Conservation (phyloP, 2,888 invertebrate genomes). For the Sesia apiformis region DNA sequence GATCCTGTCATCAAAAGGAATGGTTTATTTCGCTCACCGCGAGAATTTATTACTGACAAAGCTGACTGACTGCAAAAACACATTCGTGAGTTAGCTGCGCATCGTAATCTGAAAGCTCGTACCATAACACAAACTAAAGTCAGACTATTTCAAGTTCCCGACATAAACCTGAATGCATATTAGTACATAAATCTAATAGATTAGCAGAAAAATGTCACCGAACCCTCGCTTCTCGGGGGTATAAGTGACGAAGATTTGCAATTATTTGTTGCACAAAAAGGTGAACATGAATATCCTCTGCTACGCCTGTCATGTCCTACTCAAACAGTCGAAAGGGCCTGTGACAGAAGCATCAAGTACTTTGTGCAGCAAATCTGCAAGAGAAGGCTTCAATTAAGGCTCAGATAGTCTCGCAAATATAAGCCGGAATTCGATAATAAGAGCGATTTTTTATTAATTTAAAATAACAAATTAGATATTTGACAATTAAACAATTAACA, state of each 20-base stretch:
- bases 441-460: neutral
- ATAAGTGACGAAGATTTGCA: conserved; percentile 7
- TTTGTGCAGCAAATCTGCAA: conserved; percentile 4
- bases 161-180: conserved; percentile 9
- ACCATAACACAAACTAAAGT: neutral
- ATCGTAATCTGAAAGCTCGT: conserved; percentile 5
- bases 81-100: conserved; percentile 10
- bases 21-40: conserved; percentile 10
- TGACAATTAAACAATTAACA: too few species aligned
- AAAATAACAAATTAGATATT: neutral
- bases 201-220: conserved; percentile 8
- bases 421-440: conserved; percentile 1
- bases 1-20: conserved; percentile 6
- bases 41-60: conserved; percentile 14
- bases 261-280: too few species aligned
- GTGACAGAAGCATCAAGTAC: conserved; percentile 10
- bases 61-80: conserved; percentile 8
- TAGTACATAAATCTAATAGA: conserved; percentile 10
- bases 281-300: conserved; percentile 3
- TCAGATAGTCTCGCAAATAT: conserved; percentile 8
- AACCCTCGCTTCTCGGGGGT: conserved; percentile 6
- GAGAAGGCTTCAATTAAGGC: conserved; percentile 7
- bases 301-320: conserved; percentile 13
- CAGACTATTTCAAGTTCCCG: conserved; percentile 7
- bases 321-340: conserved; percentile 13